A percentile compares a stretch with the other conserved stretches of the same genome.
Evolutionary conservation across 2,113 vertebrate species (phyloP).

Genomic region (Abramis brama): DNA sequence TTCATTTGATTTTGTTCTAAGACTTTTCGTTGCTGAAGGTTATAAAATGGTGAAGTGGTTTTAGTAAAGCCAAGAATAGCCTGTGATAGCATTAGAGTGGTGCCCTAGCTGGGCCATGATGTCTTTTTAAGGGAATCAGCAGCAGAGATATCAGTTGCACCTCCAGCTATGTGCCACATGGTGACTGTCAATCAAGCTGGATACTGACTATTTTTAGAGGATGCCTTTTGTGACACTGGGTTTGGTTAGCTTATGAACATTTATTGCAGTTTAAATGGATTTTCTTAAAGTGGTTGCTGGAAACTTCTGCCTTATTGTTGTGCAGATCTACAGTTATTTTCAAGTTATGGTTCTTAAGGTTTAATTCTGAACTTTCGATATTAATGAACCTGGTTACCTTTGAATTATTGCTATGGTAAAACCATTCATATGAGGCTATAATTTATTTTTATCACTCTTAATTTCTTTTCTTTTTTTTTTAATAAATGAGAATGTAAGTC

Average conservation of each 20-base stretch:
- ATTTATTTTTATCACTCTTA: not conserved
- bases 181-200: constrained; percentile 88
- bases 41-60: constrained; percentile 78
- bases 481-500: not conserved
- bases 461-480: not conserved
- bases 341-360: not conserved
- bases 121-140: constrained; percentile 99
- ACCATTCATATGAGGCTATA: not conserved
- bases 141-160: constrained; percentile 86
- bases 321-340: not conserved
- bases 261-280: constrained; percentile 27
- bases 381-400: not conserved
- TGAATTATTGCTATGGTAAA: not conserved
- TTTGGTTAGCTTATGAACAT: constrained; percentile 56
- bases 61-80: constrained; percentile 89
- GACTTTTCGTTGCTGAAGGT: constrained; percentile 77
- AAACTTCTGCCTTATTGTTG: not conserved
- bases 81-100: constrained; percentile 85
- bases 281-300: not conserved
- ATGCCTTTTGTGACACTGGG: constrained; percentile 82
- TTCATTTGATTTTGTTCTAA: not conserved
- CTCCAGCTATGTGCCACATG: constrained; percentile 91
- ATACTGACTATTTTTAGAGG: constrained; percentile 85
- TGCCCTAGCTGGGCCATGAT: constrained; percentile 82
- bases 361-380: not conserved